These are phyloP conservation scores for Vulpes lagopus DNA, from an alignment of 2,113 vertebrate species.

Conservation along the genomic window DNA sequence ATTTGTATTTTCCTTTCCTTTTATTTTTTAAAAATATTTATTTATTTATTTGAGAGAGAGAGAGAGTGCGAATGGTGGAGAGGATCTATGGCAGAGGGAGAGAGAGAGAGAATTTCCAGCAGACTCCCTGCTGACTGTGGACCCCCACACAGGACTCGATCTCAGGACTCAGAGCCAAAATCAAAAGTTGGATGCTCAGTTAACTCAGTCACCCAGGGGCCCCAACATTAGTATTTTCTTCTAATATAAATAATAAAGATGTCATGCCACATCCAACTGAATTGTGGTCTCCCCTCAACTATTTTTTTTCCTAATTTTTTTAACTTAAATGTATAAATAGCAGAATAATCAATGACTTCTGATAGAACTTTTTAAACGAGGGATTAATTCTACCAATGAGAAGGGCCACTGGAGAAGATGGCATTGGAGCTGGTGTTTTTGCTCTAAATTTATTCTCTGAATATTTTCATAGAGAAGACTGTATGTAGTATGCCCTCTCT, in stretches of 20 bases:
- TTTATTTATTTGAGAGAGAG: neutral
- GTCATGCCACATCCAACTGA: neutral
- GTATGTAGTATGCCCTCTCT: neutral
- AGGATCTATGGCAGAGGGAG: neutral
- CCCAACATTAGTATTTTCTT: neutral
- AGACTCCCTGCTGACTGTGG: neutral
- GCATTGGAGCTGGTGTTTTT: neutral
- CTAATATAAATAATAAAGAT: neutral
- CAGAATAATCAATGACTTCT: neutral
- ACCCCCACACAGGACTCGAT: rapidly evolving
- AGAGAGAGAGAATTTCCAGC: neutral
- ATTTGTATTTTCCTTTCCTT: neutral
- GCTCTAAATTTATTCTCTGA: neutral
- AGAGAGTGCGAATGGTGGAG: neutral
- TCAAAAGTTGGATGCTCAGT: neutral
- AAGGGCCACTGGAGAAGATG: neutral
- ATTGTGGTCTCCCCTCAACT: neutral
- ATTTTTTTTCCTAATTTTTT: neutral
- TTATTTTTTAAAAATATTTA: neutral
- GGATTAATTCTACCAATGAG: neutral
- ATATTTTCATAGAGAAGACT: constrained; percentile 35
- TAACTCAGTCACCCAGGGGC: neutral
- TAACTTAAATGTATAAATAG: neutral
- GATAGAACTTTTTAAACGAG: neutral
- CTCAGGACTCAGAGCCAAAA: neutral